Conservation (phyloP, 2,797 vertebrate species). For the Diplodus sargus region DNA sequence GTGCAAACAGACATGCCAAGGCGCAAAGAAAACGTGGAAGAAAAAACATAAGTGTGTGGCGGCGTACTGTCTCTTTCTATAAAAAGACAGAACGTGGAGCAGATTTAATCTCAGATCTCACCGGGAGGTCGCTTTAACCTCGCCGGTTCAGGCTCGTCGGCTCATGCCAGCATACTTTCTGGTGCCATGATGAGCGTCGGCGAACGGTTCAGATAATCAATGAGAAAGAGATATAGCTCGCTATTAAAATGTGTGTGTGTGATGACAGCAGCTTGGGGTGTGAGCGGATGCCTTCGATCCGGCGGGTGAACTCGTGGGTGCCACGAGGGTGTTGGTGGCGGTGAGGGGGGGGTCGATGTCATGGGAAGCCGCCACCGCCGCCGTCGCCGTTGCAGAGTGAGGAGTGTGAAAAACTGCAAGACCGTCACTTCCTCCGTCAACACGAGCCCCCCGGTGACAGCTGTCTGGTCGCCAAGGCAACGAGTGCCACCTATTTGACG, state of each 20-base stretch:
- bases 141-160: conserved; percentile 33
- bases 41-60: conserved; percentile 29
- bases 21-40: conserved; percentile 17
- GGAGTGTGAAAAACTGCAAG: conserved; percentile 66
- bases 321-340: conserved; percentile 16
- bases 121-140: conserved; percentile 54
- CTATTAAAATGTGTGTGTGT: background rate
- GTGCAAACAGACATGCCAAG: conserved; percentile 58
- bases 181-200: conserved; percentile 10
- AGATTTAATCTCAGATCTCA: conserved; percentile 63
- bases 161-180: conserved; percentile 43
- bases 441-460: conserved; percentile 68
- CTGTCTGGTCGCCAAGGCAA: conserved; percentile 69
- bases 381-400: conserved; percentile 4
- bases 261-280: conserved; percentile 11
- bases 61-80: conserved; percentile 30
- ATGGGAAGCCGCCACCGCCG: conserved; percentile 13
- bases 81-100: conserved; percentile 55
- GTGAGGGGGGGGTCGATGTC: conserved; percentile 37
- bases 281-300: conserved; percentile 31
- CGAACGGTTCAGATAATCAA: conserved; percentile 25
- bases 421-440: conserved; percentile 49
- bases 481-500: conserved; percentile 55
- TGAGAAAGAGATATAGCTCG: conserved; percentile 18
- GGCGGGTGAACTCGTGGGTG: conserved; percentile 36